These are phyloP conservation scores for Nebria salina DNA, from an alignment of 2,888 invertebrate genomes.

Conservation along the genomic window DNA sequence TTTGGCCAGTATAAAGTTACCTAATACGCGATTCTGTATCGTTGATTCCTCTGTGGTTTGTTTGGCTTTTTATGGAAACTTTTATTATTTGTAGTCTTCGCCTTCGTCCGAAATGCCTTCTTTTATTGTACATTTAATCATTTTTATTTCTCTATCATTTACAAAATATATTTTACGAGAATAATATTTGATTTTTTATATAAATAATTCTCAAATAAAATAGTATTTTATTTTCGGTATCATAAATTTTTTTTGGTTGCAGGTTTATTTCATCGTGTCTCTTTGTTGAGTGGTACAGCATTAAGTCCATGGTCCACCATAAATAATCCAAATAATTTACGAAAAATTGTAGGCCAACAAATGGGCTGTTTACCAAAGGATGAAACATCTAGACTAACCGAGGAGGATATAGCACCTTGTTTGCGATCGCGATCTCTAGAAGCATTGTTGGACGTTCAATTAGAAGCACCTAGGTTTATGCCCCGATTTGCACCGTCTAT, in stretches of 20 bases:
- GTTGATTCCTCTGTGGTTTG: no score
- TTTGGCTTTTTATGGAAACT: no score
- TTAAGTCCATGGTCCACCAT: conserved; percentile 80
- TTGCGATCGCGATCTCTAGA: conserved; percentile 72
- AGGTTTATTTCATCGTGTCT: conserved; percentile 79
- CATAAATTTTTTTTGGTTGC: conserved; percentile 47
- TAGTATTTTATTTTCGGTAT: no score
- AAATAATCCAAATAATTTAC: conserved; percentile 73
- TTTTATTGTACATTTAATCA: no score
- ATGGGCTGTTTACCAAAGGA: conserved; percentile 58
- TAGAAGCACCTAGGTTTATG: conserved; percentile 65
- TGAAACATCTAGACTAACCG: conserved; percentile 30
- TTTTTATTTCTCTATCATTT: no score
- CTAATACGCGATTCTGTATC: no score
- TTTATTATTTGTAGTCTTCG: no score
- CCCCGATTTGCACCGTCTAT: conserved; percentile 80
- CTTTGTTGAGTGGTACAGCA: conserved; percentile 81
- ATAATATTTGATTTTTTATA: no score
- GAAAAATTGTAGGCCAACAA: conserved; percentile 63
- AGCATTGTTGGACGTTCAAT: conserved; percentile 70
- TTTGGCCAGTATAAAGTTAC: no score
- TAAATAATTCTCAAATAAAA: no score
- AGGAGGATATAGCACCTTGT: conserved; percentile 72
- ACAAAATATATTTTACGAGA: no score
- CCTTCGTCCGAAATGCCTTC: no score